Evolutionary conservation across 2,888 invertebrate species (phyloP).

Genomic region (Apantesis nais): DNA sequence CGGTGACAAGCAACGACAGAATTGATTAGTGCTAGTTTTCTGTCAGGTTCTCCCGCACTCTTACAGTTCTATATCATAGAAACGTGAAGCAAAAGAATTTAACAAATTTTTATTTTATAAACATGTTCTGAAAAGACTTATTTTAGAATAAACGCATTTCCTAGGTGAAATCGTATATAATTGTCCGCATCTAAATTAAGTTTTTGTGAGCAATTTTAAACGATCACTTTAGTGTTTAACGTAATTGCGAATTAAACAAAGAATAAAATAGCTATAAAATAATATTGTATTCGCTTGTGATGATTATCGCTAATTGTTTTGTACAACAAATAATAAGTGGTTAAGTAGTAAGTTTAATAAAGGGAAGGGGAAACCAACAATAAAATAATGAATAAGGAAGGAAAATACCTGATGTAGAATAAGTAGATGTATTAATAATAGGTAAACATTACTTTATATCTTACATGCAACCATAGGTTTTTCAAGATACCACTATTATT

Average conservation of each 20-base stretch:
- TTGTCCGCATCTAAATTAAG: background rate
- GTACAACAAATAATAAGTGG: background rate
- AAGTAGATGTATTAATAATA: no score
- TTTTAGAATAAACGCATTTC: slow-evolving; percentile 19
- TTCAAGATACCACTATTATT: background rate
- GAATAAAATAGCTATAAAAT: background rate
- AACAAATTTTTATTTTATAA: background rate
- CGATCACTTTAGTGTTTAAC: background rate
- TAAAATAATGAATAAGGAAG: no score
- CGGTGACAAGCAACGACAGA: background rate
- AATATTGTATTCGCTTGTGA: background rate
- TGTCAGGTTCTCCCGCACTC: background rate
- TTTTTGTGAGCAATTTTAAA: background rate
- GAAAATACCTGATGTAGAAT: no score
- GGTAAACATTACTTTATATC: background rate
- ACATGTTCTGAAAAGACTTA: slow-evolving; percentile 34
- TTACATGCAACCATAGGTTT: background rate
- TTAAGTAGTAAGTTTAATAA: background rate
- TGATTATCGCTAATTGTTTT: slow-evolving; percentile 7
- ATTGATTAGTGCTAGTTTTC: background rate
- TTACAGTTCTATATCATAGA: background rate
- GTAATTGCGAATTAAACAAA: background rate
- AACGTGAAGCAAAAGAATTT: background rate
- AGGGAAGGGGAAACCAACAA: background rate
- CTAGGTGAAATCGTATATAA: slow-evolving; percentile 17